These are phyloP conservation scores for Triplophysa siluroides DNA, from an alignment of 2,113 vertebrate species.

Conservation along the genomic window DNA sequence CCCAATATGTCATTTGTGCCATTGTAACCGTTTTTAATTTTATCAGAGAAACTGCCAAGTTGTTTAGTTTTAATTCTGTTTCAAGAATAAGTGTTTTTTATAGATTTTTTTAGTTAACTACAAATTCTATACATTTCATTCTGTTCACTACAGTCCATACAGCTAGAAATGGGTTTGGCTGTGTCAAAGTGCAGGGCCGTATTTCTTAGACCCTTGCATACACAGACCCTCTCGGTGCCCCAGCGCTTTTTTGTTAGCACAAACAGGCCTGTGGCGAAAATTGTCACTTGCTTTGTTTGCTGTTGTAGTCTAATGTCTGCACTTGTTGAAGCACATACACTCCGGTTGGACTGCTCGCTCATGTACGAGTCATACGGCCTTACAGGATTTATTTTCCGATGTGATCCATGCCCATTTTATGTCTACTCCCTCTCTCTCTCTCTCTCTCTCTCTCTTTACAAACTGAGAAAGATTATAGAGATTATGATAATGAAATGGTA, in stretches of 20 bases:
- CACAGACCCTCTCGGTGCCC: background rate
- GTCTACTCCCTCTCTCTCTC: slow-evolving; percentile 38
- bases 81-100: slow-evolving; percentile 45
- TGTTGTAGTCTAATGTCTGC: slow-evolving; percentile 16
- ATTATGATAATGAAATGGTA: slow-evolving; percentile 58
- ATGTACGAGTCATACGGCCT: slow-evolving; percentile 32
- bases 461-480: slow-evolving; percentile 56
- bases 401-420: slow-evolving; percentile 8
- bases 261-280: slow-evolving; percentile 17
- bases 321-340: slow-evolving; percentile 25
- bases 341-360: slow-evolving; percentile 25
- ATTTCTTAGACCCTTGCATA: background rate
- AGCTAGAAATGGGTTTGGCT: background rate
- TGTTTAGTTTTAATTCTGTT: slow-evolving; percentile 57
- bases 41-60: slow-evolving; percentile 53
- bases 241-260: slow-evolving; percentile 16
- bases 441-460: slow-evolving; percentile 44
- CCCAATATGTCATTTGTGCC: slow-evolving; percentile 43
- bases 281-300: slow-evolving; percentile 33
- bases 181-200: slow-evolving; percentile 6
- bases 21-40: slow-evolving; percentile 54
- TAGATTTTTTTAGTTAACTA: slow-evolving; percentile 16
- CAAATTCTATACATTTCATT: slow-evolving; percentile 39
- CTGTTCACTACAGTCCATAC: slow-evolving; percentile 36
- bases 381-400: slow-evolving; percentile 62